These are phyloP conservation scores for Drosophila pruinosa DNA, from an alignment of 1,140 invertebrate genomes.

Conservation along the genomic window DNA sequence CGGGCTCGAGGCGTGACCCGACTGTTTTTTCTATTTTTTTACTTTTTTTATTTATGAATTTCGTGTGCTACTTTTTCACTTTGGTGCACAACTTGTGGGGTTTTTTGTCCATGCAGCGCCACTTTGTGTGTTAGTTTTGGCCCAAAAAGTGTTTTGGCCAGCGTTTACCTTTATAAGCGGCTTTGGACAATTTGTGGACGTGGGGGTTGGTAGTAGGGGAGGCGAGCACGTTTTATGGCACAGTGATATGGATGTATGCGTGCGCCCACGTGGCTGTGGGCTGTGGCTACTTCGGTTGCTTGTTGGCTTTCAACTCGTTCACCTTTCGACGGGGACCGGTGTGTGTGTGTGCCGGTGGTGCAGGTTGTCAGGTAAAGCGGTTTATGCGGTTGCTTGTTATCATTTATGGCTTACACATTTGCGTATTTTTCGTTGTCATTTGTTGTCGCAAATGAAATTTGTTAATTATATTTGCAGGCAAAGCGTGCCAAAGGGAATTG, in stretches of 20 bases:
- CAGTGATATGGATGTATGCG: slow-evolving; percentile 22
- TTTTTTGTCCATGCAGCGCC: slow-evolving; percentile 34
- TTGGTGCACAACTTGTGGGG: slow-evolving; percentile 55
- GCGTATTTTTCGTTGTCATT: slow-evolving; percentile 36
- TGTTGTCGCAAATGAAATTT: slow-evolving; percentile 14
- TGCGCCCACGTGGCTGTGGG: slow-evolving; percentile 45
- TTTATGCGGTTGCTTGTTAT: slow-evolving; percentile 69
- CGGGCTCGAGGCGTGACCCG: slow-evolving; percentile 49
- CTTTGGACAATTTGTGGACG: slow-evolving; percentile 70
- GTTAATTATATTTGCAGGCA: slow-evolving; percentile 28
- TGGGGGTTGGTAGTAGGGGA: not conserved
- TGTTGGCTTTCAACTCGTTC: slow-evolving; percentile 36
- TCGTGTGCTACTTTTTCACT: slow-evolving; percentile 65
- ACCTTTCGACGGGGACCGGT: slow-evolving; percentile 12
- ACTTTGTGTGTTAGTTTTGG: slow-evolving; percentile 74
- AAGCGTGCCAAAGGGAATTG: not conserved
- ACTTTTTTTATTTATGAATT: slow-evolving; percentile 43
- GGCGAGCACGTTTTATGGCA: not conserved
- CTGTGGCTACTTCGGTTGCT: slow-evolving; percentile 31
- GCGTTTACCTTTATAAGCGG: slow-evolving; percentile 80
- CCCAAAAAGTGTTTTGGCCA: slow-evolving; percentile 65
- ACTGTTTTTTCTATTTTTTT: slow-evolving; percentile 3
- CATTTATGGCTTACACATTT: slow-evolving; percentile 80
- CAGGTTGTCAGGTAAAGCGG: slow-evolving; percentile 32
- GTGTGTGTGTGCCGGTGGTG: not conserved